Conservation (phyloP, 2,113 vertebrate genomes). For the Capreolus pygargus region DNA sequence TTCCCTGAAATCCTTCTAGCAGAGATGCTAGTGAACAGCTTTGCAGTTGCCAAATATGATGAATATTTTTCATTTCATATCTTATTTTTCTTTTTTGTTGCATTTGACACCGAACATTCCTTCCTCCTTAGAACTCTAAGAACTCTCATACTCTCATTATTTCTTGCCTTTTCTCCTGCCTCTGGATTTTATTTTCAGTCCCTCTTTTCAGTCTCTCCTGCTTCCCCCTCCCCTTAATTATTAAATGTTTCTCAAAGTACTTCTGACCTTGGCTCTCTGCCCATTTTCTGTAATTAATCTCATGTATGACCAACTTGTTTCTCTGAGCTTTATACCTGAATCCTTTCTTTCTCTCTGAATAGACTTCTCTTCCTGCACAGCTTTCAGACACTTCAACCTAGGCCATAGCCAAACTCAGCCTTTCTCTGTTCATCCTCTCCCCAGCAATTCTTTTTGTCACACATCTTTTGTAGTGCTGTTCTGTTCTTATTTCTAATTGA, state of each 20-base stretch:
- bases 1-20: not conserved
- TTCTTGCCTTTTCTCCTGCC: not conserved
- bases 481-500: not conserved
- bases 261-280: not conserved
- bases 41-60: not conserved
- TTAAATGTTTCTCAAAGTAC: not conserved
- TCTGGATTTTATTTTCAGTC: not conserved
- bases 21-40: not conserved
- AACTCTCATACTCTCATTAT: not conserved
- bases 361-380: not conserved
- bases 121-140: not conserved
- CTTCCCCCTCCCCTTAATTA: not conserved
- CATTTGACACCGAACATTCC: not conserved
- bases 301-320: not conserved
- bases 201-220: not conserved
- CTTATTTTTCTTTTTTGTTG: not conserved
- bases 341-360: not conserved
- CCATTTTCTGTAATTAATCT: not conserved
- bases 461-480: not conserved
- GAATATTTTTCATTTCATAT: not conserved
- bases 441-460: not conserved
- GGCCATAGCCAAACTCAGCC: not conserved
- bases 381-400: not conserved
- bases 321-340: not conserved
- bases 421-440: not conserved